Evolutionary conservation across 2,113 vertebrate species (phyloP).

Genomic region (Tragelaphus imberbis): DNA sequence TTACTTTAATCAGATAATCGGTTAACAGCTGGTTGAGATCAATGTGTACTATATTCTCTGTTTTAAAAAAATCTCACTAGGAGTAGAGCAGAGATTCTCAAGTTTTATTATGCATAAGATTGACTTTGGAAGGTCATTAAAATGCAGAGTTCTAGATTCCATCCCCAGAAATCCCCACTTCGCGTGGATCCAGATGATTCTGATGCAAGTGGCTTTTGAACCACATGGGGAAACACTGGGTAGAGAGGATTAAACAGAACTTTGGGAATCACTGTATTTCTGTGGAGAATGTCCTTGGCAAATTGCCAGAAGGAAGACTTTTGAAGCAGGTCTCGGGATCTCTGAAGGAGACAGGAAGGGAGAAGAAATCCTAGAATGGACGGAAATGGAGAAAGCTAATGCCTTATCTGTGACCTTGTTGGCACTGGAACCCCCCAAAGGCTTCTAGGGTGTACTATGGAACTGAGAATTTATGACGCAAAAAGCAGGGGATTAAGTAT

Average conservation of each 20-base stretch:
- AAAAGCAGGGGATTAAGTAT: not conserved
- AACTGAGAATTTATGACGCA: not conserved
- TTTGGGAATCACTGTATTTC: not conserved
- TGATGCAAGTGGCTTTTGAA: not conserved
- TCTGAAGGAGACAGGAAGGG: not conserved
- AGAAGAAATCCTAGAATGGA: not conserved
- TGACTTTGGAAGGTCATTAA: not conserved
- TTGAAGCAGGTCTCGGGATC: not conserved
- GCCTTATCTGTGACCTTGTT: not conserved
- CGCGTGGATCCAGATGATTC: not conserved
- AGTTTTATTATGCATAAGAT: not conserved
- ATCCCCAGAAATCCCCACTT: not conserved
- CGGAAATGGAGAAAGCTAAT: not conserved
- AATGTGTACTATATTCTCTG: not conserved
- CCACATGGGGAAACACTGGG: not conserved
- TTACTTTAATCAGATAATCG: constrained; percentile 63
- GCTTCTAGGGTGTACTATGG: not conserved
- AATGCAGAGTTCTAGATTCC: not conserved
- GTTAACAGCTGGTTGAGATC: constrained; percentile 31
- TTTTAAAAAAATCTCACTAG: not conserved
- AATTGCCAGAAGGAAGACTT: not conserved
- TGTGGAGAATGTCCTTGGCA: not conserved
- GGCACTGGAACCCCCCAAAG: not conserved
- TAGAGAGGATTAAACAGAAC: not conserved
- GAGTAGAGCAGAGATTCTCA: not conserved